phyloP scores from a whole-genome alignment of 64 coral and sea anemone species.

The Acropora yongei region DNA sequence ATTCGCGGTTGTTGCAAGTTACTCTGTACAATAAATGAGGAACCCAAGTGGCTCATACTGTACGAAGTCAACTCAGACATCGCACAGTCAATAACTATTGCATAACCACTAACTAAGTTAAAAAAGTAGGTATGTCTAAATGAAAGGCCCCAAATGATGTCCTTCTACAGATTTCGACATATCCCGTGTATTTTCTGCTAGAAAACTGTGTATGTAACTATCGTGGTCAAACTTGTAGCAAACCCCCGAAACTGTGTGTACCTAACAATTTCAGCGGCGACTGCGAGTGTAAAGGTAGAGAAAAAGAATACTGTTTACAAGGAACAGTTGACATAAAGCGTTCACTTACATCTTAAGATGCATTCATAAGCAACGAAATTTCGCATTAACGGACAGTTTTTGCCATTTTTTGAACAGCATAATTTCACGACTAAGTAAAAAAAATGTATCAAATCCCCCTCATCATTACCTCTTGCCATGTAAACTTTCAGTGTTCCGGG shows the following conservation, averaged over 20 bases:
- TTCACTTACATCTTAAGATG: too few relatives aligned
- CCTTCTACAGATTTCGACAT: not conserved
- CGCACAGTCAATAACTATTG: too few relatives aligned
- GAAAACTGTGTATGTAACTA: not conserved
- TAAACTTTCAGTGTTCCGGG: constrained; percentile 36
- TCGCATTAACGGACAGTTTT: too few relatives aligned
- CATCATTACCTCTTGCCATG: constrained; percentile 2
- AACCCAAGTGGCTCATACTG: too few relatives aligned
- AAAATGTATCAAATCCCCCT: not conserved
- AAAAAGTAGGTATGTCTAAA: not conserved
- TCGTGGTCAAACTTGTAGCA: constrained; percentile 7
- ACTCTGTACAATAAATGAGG: too few relatives aligned
- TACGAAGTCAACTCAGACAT: too few relatives aligned
- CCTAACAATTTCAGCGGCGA: constrained; percentile 2
- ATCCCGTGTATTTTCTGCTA: not conserved
- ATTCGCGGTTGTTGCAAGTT: too few relatives aligned
- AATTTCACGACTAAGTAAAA: not conserved
- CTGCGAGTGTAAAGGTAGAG: not conserved
- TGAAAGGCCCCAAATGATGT: not conserved
- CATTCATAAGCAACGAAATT: too few relatives aligned
- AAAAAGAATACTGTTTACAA: too few relatives aligned
- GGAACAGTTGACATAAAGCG: too few relatives aligned
- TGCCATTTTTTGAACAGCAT: too few relatives aligned
- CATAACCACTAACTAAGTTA: too few relatives aligned
- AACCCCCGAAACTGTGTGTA: not conserved